A percentile compares a stretch with the other conserved stretches of the same genome.
Conservation (phyloP, 2,888 invertebrate species). For the Zygaena filipendulae region DNA sequence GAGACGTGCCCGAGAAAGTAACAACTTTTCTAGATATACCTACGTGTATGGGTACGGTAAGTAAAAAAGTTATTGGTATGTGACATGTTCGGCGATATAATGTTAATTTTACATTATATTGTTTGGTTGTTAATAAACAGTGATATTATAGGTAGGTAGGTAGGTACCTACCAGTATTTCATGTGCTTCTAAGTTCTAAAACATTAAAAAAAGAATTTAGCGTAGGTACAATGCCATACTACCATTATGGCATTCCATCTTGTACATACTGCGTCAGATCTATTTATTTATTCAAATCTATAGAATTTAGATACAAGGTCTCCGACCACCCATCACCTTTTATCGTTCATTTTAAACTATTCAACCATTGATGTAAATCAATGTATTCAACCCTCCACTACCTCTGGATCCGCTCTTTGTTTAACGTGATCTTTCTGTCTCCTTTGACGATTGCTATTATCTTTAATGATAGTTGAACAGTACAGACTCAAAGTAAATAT, state of each 20-base stretch:
- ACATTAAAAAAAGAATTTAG: too few relatives aligned
- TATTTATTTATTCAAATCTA: slow-evolving; percentile 8
- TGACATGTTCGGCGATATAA: neutral
- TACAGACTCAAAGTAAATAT: too few relatives aligned
- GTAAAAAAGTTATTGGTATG: slow-evolving; percentile 8
- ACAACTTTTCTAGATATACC: neutral
- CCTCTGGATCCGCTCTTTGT: slow-evolving; percentile 35
- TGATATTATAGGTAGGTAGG: too few relatives aligned
- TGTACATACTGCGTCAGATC: too few relatives aligned
- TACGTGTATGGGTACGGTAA: too few relatives aligned
- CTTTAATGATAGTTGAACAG: too few relatives aligned
- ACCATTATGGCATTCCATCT: too few relatives aligned
- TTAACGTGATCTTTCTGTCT: slow-evolving; percentile 28
- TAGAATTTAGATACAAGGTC: slow-evolving; percentile 11
- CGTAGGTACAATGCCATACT: too few relatives aligned
- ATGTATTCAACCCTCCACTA: slow-evolving; percentile 32
- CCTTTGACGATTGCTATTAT: slow-evolving; percentile 29
- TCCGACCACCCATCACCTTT: slow-evolving; percentile 6
- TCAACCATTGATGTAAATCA: slow-evolving; percentile 17
- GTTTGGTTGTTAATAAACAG: too few relatives aligned
- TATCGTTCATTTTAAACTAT: slow-evolving; percentile 17
- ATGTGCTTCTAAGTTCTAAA: too few relatives aligned
- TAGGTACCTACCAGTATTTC: too few relatives aligned
- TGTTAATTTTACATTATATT: neutral
- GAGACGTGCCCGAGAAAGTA: slow-evolving; percentile 24